These are phyloP conservation scores for Zoanthus solanderi DNA, from an alignment of 92 coral and sea anemone genomes.

Conservation along the genomic window DNA sequence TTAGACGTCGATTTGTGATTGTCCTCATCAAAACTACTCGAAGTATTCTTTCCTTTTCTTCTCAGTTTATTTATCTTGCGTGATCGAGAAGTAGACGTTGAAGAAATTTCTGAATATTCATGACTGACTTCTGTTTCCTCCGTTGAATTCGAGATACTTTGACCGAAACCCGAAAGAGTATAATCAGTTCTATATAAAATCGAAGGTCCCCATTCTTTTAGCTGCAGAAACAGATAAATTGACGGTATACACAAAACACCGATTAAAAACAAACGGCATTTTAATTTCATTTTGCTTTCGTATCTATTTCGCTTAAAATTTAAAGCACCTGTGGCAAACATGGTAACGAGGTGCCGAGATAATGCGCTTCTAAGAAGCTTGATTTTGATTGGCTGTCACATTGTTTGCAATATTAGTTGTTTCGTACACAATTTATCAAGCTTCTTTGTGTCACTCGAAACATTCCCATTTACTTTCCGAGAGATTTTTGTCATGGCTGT, in stretches of 20 bases:
- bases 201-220: background rate
- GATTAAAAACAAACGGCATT: background rate
- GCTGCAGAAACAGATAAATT: background rate
- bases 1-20: background rate
- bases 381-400: too few species aligned
- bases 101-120: background rate
- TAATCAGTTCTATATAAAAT: background rate
- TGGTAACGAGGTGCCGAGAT: too few species aligned
- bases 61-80: background rate
- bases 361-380: too few species aligned
- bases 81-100: background rate
- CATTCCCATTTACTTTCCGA: too few species aligned
- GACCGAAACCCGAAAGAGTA: background rate
- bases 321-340: background rate
- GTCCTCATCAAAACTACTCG: background rate
- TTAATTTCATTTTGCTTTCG: background rate
- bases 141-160: background rate
- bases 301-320: background rate
- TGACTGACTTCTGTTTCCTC: background rate
- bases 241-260: constrained; percentile 7
- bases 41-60: background rate
- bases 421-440: too few species aligned
- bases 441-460: too few species aligned
- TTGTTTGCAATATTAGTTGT: too few species aligned
- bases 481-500: too few species aligned